Evolutionary conservation across 2,888 invertebrate species (phyloP).

Genomic region (Limnephilus auricula): DNA sequence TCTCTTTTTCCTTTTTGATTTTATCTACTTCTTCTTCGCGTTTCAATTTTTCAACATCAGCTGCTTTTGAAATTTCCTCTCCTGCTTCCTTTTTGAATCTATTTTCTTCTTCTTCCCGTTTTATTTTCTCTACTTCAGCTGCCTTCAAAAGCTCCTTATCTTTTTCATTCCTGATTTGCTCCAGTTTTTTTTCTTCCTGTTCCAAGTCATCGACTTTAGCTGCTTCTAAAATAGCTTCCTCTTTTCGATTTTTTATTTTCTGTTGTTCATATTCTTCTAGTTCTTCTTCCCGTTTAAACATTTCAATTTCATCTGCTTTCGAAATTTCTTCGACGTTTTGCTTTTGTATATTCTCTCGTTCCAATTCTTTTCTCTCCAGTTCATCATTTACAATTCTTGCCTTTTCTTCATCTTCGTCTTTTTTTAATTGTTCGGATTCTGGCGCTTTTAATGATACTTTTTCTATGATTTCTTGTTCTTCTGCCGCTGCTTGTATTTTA

Average conservation of each 20-base stretch:
- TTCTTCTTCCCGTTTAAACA: slow-evolving; percentile 11
- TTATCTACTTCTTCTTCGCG: slow-evolving; percentile 40
- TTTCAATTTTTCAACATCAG: slow-evolving; percentile 59
- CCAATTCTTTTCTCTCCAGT: slow-evolving; percentile 65
- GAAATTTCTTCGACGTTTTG: neutral
- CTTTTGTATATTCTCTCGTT: neutral
- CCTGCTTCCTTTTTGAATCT: too few relatives aligned
- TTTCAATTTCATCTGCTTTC: neutral
- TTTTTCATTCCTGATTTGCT: neutral
- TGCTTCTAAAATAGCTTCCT: slow-evolving; percentile 63
- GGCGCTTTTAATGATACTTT: too few relatives aligned
- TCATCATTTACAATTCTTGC: slow-evolving; percentile 59
- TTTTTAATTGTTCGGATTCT: slow-evolving; percentile 38
- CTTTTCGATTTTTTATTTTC: slow-evolving; percentile 53
- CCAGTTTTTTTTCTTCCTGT: slow-evolving; percentile 53
- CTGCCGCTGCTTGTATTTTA: too few relatives aligned
- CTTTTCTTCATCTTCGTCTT: slow-evolving; percentile 60
- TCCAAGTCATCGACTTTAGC: slow-evolving; percentile 33
- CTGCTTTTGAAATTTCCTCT: slow-evolving; percentile 55
- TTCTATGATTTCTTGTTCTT: too few relatives aligned
- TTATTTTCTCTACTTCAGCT: slow-evolving; percentile 21
- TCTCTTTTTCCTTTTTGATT: slow-evolving; percentile 30
- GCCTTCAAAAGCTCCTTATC: neutral
- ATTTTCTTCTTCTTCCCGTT: slow-evolving; percentile 47
- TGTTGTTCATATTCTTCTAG: neutral